phyloP scores from a whole-genome alignment of 2,888 invertebrate genomes.

The Chrysopilus asiliformis region DNA sequence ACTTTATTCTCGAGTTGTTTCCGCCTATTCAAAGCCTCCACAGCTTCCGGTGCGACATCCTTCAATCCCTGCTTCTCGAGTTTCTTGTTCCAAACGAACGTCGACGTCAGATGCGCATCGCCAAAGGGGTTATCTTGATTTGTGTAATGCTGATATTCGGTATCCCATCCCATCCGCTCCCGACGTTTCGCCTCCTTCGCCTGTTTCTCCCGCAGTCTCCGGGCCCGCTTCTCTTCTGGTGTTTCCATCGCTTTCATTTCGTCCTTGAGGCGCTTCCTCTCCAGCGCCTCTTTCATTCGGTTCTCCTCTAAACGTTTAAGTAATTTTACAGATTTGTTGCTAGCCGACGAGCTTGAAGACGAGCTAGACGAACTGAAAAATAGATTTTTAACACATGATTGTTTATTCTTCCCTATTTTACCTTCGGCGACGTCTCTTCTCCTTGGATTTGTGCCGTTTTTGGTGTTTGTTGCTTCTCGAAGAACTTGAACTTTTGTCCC shows the following conservation, averaged over 20 bases:
- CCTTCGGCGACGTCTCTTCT: too few species aligned
- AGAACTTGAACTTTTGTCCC: too few species aligned
- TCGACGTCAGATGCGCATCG: slow-evolving; percentile 85
- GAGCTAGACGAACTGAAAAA: neutral
- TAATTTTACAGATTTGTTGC: slow-evolving; percentile 44
- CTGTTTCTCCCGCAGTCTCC: slow-evolving; percentile 81
- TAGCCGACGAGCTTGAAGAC: neutral
- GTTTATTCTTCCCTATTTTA: too few species aligned
- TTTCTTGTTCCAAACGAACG: slow-evolving; percentile 96
- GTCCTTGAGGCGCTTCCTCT: slow-evolving; percentile 56
- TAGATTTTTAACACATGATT: neutral
- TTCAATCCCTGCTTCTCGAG: slow-evolving; percentile 83
- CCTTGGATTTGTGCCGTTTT: too few species aligned
- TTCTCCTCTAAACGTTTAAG: slow-evolving; percentile 61
- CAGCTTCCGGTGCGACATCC: slow-evolving; percentile 59
- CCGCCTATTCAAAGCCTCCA: slow-evolving; percentile 67
- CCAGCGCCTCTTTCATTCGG: slow-evolving; percentile 48
- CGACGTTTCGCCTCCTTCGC: slow-evolving; percentile 77
- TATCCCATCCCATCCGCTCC: slow-evolving; percentile 95
- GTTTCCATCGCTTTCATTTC: slow-evolving; percentile 79
- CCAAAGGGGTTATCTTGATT: slow-evolving; percentile 98
- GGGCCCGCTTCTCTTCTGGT: slow-evolving; percentile 79
- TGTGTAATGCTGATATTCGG: slow-evolving; percentile 91
- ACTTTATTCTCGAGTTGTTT: slow-evolving; percentile 85
- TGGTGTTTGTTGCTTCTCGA: too few species aligned